phyloP scores from a whole-genome alignment of 2,113 vertebrate genomes.

The Anas platyrhynchos region DNA sequence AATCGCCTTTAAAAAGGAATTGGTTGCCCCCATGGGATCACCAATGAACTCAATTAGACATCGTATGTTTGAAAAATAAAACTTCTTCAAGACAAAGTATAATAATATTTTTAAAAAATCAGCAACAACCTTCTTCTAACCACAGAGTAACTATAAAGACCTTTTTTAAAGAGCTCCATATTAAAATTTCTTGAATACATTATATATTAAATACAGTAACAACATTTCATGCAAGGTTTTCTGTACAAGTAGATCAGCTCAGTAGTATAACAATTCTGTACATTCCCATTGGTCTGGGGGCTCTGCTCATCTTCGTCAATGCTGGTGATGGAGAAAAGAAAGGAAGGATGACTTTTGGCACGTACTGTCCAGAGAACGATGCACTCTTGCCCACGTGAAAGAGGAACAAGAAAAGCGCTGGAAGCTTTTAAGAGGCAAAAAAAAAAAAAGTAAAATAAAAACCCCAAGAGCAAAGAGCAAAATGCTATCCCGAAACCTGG shows the following conservation, averaged over 20 bases:
- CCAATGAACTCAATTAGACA: constrained; percentile 12
- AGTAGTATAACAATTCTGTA: constrained; percentile 90
- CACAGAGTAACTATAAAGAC: constrained; percentile 72
- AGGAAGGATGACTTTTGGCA: constrained; percentile 46
- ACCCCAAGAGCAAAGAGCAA: background rate
- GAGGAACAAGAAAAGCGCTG: background rate
- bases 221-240: constrained; percentile 86
- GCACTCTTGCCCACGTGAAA: background rate
- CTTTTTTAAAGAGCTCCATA: constrained; percentile 74
- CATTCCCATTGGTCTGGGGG: constrained; percentile 79
- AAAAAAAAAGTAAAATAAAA: background rate
- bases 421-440: constrained; percentile 2
- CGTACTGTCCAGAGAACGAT: background rate
- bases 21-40: background rate
- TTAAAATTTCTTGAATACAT: constrained; percentile 86
- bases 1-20: constrained; percentile 3
- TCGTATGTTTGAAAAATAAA: constrained; percentile 51
- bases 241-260: constrained; percentile 84
- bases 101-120: constrained; percentile 66
- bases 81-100: constrained; percentile 78
- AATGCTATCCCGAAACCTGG: background rate
- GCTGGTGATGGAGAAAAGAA: constrained; percentile 72
- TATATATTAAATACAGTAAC: constrained; percentile 93
- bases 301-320: constrained; percentile 60
- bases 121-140: constrained; percentile 64